Conservation (phyloP, 2,797 vertebrate genomes). For the Semotilus atromaculatus region DNA sequence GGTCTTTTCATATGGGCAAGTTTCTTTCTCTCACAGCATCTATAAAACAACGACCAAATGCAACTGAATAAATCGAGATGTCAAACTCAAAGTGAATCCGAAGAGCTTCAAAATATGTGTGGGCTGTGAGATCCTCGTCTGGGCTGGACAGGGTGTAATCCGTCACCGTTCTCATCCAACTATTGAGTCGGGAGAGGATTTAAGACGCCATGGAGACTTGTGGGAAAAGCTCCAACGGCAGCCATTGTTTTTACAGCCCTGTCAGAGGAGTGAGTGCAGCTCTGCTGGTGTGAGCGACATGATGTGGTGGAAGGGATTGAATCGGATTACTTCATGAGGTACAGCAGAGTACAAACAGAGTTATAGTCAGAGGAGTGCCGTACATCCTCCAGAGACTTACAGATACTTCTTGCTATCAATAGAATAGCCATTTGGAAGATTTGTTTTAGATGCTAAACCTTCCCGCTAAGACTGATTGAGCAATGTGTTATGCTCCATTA, state of each 20-base stretch:
- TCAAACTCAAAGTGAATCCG: conserved; percentile 23
- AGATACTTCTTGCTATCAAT: not conserved
- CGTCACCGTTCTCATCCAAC: conserved; percentile 32
- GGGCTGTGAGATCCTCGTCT: conserved; percentile 28
- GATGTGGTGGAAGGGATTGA: not conserved
- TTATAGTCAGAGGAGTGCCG: not conserved
- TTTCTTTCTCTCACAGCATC: conserved; percentile 32
- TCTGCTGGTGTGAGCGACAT: conserved; percentile 5
- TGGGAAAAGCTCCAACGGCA: conserved; percentile 15
- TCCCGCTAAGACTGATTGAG: not conserved
- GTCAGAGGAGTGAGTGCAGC: conserved; percentile 21
- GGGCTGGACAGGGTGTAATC: conserved; percentile 37
- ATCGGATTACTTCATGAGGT: not conserved
- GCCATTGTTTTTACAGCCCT: conserved; percentile 25
- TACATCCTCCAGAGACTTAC: not conserved
- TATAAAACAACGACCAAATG: not conserved
- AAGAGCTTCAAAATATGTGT: conserved; percentile 14
- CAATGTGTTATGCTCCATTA: not conserved
- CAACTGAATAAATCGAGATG: conserved; percentile 33
- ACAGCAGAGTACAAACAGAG: not conserved
- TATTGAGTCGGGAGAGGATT: conserved; percentile 41
- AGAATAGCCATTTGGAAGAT: not conserved
- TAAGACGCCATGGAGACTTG: conserved; percentile 13
- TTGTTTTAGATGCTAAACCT: not conserved
- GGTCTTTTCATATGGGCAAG: not conserved